These are phyloP conservation scores for Eumaeus atala DNA, from an alignment of 1,140 invertebrate genomes.

Conservation along the genomic window DNA sequence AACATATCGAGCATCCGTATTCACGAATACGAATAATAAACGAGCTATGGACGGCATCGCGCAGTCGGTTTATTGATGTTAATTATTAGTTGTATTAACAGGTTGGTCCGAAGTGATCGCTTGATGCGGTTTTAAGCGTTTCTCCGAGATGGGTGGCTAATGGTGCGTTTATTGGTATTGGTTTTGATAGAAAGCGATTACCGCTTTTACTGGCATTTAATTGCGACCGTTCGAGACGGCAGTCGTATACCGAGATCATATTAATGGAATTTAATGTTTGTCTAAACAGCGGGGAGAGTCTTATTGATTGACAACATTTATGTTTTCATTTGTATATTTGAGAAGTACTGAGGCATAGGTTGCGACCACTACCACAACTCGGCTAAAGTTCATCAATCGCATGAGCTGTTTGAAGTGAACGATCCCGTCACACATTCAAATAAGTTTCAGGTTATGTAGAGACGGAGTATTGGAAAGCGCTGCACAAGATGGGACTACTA, in stretches of 20 bases:
- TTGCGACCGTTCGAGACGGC: conserved; percentile 13
- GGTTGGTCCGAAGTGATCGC: conserved; percentile 21
- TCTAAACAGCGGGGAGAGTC: no score
- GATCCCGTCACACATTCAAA: no score
- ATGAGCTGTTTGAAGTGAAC: no score
- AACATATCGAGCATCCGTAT: conserved; percentile 31
- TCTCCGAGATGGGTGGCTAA: conserved; percentile 46
- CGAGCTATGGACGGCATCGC: conserved; percentile 25
- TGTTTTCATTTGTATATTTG: no score
- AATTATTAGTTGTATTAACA: conserved; percentile 56
- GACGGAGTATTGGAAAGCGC: no score
- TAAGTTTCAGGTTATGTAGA: no score
- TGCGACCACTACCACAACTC: no score
- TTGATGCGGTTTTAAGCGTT: conserved; percentile 37
- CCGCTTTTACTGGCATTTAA: conserved; percentile 22
- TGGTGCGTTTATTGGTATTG: conserved; percentile 47
- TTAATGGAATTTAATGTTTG: no score
- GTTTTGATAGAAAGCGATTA: conserved; percentile 36
- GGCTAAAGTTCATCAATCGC: no score
- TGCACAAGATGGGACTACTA: no score
- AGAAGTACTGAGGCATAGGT: no score
- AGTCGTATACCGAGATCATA: no score
- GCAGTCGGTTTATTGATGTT: conserved; percentile 53
- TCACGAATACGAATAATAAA: conserved; percentile 39
- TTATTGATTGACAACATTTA: background rate